phyloP scores from a whole-genome alignment of 2,113 vertebrate species.

The Halcyon senegalensis region DNA sequence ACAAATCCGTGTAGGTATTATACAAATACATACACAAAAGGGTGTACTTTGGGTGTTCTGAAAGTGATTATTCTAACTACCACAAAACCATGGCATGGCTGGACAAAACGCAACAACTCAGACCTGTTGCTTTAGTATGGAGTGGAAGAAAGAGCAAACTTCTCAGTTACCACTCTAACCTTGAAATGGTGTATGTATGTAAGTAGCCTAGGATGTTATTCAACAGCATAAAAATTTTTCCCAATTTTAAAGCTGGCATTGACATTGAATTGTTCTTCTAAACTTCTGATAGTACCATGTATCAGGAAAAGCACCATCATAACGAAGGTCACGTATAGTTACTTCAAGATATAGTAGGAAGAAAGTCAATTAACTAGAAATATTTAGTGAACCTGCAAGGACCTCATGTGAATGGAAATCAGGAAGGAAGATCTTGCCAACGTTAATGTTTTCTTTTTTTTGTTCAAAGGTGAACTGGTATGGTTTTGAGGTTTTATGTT shows the following conservation, averaged over 20 bases:
- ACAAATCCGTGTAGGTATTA: rapidly evolving
- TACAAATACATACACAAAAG: not conserved
- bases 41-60: not conserved
- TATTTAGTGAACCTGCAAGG: not conserved
- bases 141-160: not conserved
- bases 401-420: not conserved
- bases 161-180: not conserved
- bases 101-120: not conserved
- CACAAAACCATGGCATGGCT: not conserved
- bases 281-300: not conserved
- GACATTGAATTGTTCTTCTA: not conserved
- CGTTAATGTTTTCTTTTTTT: not conserved
- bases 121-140: not conserved
- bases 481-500: not conserved
- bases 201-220: not conserved
- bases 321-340: not conserved
- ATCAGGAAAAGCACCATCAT: not conserved
- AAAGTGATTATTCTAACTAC: not conserved
- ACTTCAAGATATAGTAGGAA: not conserved
- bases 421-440: not conserved
- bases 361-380: not conserved
- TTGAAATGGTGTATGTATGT: not conserved
- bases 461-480: not conserved
- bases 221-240: not conserved
- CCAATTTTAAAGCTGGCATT: not conserved